Base-by-base conservation (phyloP, 2,888 invertebrate species). In the Latrodectus elegans region DNA sequence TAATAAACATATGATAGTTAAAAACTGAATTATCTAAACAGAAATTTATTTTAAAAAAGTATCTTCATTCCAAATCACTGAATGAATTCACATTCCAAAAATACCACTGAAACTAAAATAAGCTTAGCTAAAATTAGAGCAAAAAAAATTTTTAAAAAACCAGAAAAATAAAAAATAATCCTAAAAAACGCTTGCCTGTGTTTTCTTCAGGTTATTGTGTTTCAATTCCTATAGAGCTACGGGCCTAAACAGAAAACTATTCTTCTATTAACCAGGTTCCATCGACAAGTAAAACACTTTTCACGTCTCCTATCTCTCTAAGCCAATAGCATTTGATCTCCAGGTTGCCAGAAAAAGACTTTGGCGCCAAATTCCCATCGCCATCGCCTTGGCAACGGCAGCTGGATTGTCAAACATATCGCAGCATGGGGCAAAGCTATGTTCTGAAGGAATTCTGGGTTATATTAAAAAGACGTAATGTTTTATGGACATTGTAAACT, bases 211-310 rank as follows among this genome's bases (percentile, higher is more conserved):
- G 70, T 60, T 38, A 53, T 53, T 76, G 17, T 51, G 51, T 26
- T 15, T 38, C 76, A 53, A 67, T 70, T 83, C 76, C 83, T 70
- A 76, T 83, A 38, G 83, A 75, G 76, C 76, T 76, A 74, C 64
- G 14, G 64, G 26, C 51, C 22, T 64, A 71, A 80, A 76, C 76
- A 83, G 64, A 12, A 76, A 51, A 83, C 70, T 51, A 76, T 71
- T 68, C 68, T 70, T n/a, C 67, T 52, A 53, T 73, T 82, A 75
- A 60, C 75, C 75, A 22, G 76, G 10, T 75, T 51, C 26, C 51
- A 38, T 76, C 71, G 64, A 15, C 49, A 76, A 76, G 75, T 76
- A 76, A 49, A 60, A 71, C 83, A 76, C 83, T 83, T 83, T 83
- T 83, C 83, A 71, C 53, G 83, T 72, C 64, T 51, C 64, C 51